phyloP scores from a whole-genome alignment of 2,797 vertebrate species.

The Sciurus vulgaris region DNA sequence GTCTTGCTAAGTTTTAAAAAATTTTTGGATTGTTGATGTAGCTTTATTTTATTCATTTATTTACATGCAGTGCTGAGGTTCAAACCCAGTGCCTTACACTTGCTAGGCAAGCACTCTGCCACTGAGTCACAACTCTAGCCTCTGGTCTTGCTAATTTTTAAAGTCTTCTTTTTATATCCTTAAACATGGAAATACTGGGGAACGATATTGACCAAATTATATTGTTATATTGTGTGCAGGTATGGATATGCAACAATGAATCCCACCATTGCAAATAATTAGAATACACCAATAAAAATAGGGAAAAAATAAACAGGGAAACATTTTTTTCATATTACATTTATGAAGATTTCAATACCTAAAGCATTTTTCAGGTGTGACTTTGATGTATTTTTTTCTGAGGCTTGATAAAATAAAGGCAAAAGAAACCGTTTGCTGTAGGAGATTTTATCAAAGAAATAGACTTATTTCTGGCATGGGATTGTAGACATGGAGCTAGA shows the following conservation, averaged over 20 bases:
- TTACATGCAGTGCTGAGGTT: too few relatives aligned
- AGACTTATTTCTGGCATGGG: neutral
- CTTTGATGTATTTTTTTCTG: neutral
- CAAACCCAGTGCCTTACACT: too few relatives aligned
- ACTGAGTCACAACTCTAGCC: too few relatives aligned
- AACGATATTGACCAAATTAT: too few relatives aligned
- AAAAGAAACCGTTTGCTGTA: neutral
- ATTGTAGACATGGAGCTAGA: neutral
- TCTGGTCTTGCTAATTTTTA: neutral
- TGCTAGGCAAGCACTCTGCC: too few relatives aligned
- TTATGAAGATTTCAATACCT: neutral
- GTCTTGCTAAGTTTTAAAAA: neutral
- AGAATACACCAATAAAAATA: too few relatives aligned
- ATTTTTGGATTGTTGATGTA: too few relatives aligned
- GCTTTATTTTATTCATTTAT: too few relatives aligned
- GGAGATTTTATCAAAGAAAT: neutral
- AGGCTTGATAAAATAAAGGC: neutral
- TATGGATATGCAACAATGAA: too few relatives aligned
- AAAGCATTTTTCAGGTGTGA: neutral
- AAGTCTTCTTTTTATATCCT: slow-evolving; percentile 17
- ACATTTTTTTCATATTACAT: neutral
- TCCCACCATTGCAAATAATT: too few relatives aligned
- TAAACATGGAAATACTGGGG: neutral
- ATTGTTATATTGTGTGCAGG: too few relatives aligned
- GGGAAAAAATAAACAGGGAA: too few relatives aligned